These are phyloP conservation scores for Saturnia pavonia DNA, from an alignment of 2,888 invertebrate genomes.

Conservation along the genomic window DNA sequence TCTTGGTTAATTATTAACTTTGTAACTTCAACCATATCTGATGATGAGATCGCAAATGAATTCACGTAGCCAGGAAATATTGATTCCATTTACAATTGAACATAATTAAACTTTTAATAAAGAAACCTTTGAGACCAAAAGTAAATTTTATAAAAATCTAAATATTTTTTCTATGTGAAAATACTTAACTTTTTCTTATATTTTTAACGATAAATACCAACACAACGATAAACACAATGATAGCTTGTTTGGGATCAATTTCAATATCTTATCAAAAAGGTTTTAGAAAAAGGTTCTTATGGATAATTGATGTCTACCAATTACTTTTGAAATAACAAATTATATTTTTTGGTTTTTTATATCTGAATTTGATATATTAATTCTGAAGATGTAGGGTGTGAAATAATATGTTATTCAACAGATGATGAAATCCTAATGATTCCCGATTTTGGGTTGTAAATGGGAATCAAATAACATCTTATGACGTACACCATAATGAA, in stretches of 20 bases:
- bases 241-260: conserved; percentile 30
- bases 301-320: conserved; percentile 8
- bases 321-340: background rate
- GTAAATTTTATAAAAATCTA: background rate
- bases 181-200: conserved; percentile 8
- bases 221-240: conserved; percentile 33
- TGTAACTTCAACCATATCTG: background rate
- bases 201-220: conserved; percentile 23
- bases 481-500: too few relatives aligned
- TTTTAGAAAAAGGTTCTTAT: conserved; percentile 7
- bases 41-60: background rate
- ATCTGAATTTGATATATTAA: background rate
- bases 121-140: background rate
- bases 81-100: background rate
- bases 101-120: background rate
- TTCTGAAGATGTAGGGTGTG: background rate
- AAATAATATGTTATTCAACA: too few relatives aligned
- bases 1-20: background rate
- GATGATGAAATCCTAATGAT: too few relatives aligned
- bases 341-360: background rate
- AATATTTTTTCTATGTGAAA: background rate
- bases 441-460: too few relatives aligned
- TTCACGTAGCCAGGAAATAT: background rate
- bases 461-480: too few relatives aligned
- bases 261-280: conserved; percentile 22